Conservation (phyloP, 2,888 invertebrate genomes). For the Leucophenga maculata region DNA sequence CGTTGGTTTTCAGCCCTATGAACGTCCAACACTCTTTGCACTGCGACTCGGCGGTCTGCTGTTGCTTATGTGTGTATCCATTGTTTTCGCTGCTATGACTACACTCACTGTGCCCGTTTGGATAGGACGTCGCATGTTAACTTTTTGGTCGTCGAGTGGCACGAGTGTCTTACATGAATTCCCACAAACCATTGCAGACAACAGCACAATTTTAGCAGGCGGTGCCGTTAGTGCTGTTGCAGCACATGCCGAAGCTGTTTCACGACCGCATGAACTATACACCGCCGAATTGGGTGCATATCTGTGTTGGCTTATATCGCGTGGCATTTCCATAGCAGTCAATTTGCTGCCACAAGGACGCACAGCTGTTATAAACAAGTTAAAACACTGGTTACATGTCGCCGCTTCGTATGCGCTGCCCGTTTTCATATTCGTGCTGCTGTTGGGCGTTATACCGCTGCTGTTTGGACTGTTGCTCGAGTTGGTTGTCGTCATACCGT, state of each 20-base stretch:
- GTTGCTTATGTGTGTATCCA: slow-evolving; percentile 85
- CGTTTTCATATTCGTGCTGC: slow-evolving; percentile 77
- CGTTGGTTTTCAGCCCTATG: slow-evolving; percentile 90
- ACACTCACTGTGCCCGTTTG: slow-evolving; percentile 90
- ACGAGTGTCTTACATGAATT: slow-evolving; percentile 55
- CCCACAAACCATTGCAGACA: slow-evolving; percentile 17
- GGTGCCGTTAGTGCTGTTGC: slow-evolving; percentile 39
- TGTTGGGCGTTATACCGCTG: slow-evolving; percentile 92
- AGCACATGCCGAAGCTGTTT: slow-evolving; percentile 54
- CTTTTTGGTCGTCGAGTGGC: slow-evolving; percentile 80
- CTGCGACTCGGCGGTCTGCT: slow-evolving; percentile 80
- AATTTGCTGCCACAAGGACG: slow-evolving; percentile 94
- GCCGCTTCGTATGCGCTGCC: slow-evolving; percentile 85
- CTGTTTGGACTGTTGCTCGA: slow-evolving; percentile 94
- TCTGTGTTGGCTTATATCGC: slow-evolving; percentile 92
- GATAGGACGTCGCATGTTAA: slow-evolving; percentile 90
- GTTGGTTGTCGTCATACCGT: slow-evolving; percentile 90
- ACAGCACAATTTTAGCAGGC: slow-evolving; percentile 20
- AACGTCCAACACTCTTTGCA: slow-evolving; percentile 83
- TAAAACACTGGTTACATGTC: slow-evolving; percentile 82
- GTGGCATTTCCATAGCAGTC: slow-evolving; percentile 85
- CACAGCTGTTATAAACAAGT: slow-evolving; percentile 80
- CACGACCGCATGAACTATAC: slow-evolving; percentile 94
- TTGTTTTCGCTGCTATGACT: slow-evolving; percentile 87
- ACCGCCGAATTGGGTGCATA: slow-evolving; percentile 95